These are phyloP conservation scores for Babylonia areolata DNA, from an alignment of 1,140 invertebrate species.

Conservation along the genomic window DNA sequence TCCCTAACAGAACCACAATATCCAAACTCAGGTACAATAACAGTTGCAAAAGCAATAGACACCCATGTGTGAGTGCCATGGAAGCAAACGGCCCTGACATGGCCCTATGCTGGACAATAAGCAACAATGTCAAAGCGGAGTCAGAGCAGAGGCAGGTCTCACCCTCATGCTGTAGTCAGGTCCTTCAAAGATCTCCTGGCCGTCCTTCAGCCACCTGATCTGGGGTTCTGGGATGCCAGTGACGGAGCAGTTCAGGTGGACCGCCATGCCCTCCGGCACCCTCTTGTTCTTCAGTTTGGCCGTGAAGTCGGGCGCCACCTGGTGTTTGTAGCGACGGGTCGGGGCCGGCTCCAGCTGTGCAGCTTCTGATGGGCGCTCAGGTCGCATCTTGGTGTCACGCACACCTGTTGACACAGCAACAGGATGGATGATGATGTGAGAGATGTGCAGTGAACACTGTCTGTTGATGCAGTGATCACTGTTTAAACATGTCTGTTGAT, in stretches of 20 bases:
- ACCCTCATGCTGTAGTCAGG: conserved; percentile 64
- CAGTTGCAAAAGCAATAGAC: too few species aligned
- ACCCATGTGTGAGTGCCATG: too few species aligned
- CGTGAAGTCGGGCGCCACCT: conserved; percentile 87
- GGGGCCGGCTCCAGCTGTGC: conserved; percentile 40
- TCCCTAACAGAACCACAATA: too few species aligned
- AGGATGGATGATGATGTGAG: too few species aligned
- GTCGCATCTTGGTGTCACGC: conserved; percentile 32
- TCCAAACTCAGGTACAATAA: too few species aligned
- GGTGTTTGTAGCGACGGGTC: conserved; percentile 50
- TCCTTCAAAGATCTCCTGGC: conserved; percentile 60
- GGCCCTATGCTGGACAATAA: too few species aligned
- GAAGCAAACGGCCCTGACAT: too few species aligned
- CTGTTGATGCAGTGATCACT: too few species aligned
- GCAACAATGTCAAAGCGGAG: too few species aligned
- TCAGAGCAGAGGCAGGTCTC: too few species aligned
- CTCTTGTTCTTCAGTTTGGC: conserved; percentile 89
- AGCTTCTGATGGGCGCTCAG: conserved; percentile 29
- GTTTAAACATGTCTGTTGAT: too few species aligned
- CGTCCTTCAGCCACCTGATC: conserved; percentile 72
- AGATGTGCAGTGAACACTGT: too few species aligned
- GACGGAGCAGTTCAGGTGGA: conserved; percentile 68
- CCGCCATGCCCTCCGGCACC: conserved; percentile 82
- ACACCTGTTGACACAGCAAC: conserved; percentile 31
- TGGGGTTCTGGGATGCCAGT: conserved; percentile 70